Conservation (phyloP, 2,888 invertebrate species). For the Cheiracanthium punctorium region DNA sequence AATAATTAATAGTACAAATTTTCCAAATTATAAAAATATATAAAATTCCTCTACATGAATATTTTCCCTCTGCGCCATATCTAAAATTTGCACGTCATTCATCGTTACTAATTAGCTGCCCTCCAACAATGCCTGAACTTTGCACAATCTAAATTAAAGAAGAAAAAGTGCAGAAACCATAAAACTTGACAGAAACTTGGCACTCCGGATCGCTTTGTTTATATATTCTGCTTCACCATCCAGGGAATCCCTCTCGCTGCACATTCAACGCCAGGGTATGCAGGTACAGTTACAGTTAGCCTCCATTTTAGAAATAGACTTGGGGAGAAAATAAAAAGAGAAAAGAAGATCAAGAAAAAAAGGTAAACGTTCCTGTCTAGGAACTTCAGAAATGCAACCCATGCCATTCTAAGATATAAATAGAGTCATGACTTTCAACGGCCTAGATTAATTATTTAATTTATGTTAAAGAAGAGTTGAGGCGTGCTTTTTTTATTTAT, state of each 20-base stretch:
- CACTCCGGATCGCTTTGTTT: background rate
- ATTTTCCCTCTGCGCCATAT: too few species aligned
- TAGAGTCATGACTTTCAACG: slow-evolving; percentile 5
- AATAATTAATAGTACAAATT: too few species aligned
- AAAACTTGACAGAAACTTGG: slow-evolving; percentile 1
- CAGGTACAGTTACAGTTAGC: background rate
- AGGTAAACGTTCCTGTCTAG: background rate
- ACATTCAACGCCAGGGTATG: slow-evolving; percentile 5
- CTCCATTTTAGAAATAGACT: slow-evolving; percentile 11
- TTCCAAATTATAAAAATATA: too few species aligned
- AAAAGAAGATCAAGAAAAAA: background rate
- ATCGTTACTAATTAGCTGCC: too few species aligned
- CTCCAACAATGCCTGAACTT: background rate
- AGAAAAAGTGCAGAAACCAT: background rate
- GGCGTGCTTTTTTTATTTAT: background rate
- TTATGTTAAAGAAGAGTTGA: background rate
- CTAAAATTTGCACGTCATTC: too few species aligned
- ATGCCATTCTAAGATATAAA: background rate
- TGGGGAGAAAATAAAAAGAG: background rate
- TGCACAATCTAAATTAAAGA: background rate
- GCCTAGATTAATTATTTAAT: slow-evolving; percentile 13
- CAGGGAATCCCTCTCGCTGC: slow-evolving; percentile 5
- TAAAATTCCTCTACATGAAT: too few species aligned
- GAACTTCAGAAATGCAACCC: background rate
- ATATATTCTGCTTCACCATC: background rate